These are phyloP conservation scores for Cyrtorhinus lividipennis DNA, from an alignment of 1,140 invertebrate species.

Conservation along the genomic window DNA sequence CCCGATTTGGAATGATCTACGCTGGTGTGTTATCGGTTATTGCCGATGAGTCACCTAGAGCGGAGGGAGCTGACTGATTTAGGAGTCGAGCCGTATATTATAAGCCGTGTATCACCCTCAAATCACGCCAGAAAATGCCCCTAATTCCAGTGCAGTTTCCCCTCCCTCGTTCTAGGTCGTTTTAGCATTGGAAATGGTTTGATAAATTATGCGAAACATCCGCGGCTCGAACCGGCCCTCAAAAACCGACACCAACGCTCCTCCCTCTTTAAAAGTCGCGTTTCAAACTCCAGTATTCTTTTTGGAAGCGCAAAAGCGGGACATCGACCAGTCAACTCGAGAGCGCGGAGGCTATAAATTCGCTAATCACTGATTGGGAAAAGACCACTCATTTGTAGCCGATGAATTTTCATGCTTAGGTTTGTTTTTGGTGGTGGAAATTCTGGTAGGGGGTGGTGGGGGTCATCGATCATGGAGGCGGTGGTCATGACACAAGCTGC, in stretches of 20 bases:
- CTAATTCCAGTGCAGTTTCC: neutral
- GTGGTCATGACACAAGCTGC: neutral
- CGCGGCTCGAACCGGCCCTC: neutral
- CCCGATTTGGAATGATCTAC: conserved; percentile 4
- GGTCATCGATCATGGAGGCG: neutral
- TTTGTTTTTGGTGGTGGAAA: neutral
- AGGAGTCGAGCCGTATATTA: neutral
- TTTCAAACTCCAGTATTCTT: no score
- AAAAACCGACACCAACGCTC: neutral
- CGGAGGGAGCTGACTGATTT: conserved; percentile 3
- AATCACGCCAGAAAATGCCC: conserved; percentile 6
- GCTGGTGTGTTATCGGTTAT: conserved; percentile 9
- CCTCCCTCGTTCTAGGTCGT: neutral
- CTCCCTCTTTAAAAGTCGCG: no score
- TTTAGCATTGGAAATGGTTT: conserved; percentile 12
- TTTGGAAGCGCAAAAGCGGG: no score
- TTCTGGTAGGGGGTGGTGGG: no score
- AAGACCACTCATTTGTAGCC: conserved; percentile 1
- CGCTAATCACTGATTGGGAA: conserved; percentile 8
- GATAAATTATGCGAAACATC: conserved; percentile 9
- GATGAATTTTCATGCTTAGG: conserved; percentile 7
- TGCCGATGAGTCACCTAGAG: conserved; percentile 4
- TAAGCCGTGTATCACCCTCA: conserved; percentile 4
- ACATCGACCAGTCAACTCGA: no score
- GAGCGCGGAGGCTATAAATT: neutral